Conservation (phyloP, 1,140 invertebrate genomes). For the Hylaeus anthracinus region DNA sequence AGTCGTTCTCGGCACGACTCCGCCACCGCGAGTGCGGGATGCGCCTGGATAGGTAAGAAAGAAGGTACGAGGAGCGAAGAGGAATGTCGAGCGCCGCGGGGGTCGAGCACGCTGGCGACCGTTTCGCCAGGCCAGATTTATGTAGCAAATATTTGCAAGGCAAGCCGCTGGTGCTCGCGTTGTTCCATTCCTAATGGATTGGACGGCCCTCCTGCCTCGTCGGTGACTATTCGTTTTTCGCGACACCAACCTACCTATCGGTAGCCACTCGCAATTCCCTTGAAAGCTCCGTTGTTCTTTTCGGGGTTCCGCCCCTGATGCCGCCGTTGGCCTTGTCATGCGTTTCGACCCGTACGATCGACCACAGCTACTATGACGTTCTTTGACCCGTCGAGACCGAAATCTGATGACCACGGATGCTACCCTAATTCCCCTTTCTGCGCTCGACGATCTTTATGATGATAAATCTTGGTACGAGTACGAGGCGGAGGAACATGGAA, state of each 20-base stretch:
- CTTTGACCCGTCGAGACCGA: too few relatives aligned
- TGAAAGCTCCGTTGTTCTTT: constrained; percentile 57
- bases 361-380: too few relatives aligned
- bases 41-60: neutral
- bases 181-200: constrained; percentile 67
- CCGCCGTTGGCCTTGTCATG: too few relatives aligned
- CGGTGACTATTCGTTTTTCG: constrained; percentile 47
- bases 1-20: constrained; percentile 32
- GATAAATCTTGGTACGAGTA: too few relatives aligned
- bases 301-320: neutral
- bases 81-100: constrained; percentile 56
- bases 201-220: constrained; percentile 37
- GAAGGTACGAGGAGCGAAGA: constrained; percentile 41
- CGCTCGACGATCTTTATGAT: too few relatives aligned
- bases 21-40: neutral
- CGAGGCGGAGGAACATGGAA: too few relatives aligned
- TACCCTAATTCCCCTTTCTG: too few relatives aligned
- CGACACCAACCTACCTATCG: constrained; percentile 22
- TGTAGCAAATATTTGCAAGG: constrained; percentile 72
- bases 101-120: constrained; percentile 33
- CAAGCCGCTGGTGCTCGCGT: constrained; percentile 46
- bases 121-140: constrained; percentile 63
- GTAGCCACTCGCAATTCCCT: constrained; percentile 55
- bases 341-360: too few relatives aligned
- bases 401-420: too few relatives aligned